A percentile compares a stretch with the other conserved stretches of the same genome.
Conservation (phyloP, 2,113 vertebrate genomes). For the Acanthisitta chloris region DNA sequence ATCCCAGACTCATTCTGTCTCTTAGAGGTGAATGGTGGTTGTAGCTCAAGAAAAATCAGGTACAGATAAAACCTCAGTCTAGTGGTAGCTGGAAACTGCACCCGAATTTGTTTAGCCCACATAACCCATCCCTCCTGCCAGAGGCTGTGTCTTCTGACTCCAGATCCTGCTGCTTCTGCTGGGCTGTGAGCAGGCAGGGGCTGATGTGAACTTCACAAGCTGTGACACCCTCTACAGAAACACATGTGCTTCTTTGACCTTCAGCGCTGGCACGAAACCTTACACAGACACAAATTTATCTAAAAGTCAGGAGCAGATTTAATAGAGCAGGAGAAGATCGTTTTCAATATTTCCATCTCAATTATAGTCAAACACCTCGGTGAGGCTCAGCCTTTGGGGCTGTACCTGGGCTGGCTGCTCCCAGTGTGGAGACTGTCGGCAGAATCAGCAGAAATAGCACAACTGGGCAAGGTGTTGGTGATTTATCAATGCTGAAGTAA, state of each 20-base stretch:
- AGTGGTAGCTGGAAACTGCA: background rate
- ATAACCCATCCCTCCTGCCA: background rate
- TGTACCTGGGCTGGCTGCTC: conserved; percentile 19
- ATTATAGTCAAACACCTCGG: conserved; percentile 19
- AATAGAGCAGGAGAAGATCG: background rate
- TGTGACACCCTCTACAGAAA: background rate
- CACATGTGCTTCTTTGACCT: background rate
- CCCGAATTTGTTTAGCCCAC: background rate
- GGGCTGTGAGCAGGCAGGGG: background rate
- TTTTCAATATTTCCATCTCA: conserved; percentile 57
- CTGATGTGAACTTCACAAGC: conserved; percentile 1
- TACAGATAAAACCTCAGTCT: background rate
- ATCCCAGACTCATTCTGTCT: background rate
- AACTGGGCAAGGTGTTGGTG: conserved; percentile 6
- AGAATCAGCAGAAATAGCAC: conserved; percentile 55
- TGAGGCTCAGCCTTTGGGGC: conserved; percentile 37
- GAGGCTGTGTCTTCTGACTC: background rate
- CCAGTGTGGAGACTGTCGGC: background rate
- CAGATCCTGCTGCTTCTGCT: background rate
- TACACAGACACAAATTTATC: conserved; percentile 11
- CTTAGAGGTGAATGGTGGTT: background rate
- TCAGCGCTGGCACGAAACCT: background rate
- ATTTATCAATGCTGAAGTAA: conserved; percentile 54
- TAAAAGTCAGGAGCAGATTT: conserved; percentile 1
- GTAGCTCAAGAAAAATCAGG: background rate